A percentile compares a stretch with the other conserved stretches of the same genome.
Conservation (phyloP, 2,888 invertebrate genomes). For the Philaethria dido region DNA sequence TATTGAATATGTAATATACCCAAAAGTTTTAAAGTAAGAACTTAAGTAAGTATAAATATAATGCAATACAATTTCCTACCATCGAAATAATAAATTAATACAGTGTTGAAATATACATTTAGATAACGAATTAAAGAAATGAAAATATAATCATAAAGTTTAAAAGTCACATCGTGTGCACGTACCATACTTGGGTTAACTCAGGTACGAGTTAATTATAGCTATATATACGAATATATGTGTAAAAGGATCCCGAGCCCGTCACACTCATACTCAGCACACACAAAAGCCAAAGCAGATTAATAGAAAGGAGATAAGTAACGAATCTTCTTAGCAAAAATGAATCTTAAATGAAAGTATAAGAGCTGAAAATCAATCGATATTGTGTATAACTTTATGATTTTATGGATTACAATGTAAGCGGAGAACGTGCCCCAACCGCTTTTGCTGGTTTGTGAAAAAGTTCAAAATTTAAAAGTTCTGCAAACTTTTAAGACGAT, state of each 20-base stretch:
- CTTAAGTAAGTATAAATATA: neutral
- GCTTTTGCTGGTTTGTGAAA: constrained; percentile 74
- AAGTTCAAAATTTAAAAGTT: constrained; percentile 52
- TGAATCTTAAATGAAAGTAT: constrained; percentile 55
- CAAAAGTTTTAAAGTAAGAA: too few relatives aligned
- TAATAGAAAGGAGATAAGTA: constrained; percentile 60
- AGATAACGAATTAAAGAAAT: neutral
- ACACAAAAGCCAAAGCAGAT: constrained; percentile 73
- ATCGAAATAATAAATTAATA: neutral
- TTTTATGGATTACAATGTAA: constrained; percentile 61
- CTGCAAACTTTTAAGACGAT: constrained; percentile 24
- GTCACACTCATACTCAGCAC: constrained; percentile 79
- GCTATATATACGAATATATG: constrained; percentile 64
- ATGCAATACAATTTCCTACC: too few relatives aligned
- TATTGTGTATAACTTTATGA: constrained; percentile 57
- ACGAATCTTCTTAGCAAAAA: constrained; percentile 43
- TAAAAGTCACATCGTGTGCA: constrained; percentile 39
- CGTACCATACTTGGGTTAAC: constrained; percentile 52
- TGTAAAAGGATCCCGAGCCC: constrained; percentile 74
- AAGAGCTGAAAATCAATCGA: constrained; percentile 61
- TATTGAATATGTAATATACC: too few relatives aligned
- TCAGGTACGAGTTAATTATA: constrained; percentile 82
- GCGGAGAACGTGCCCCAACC: constrained; percentile 79
- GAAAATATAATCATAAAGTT: neutral
- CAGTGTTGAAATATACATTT: neutral